phyloP scores from a whole-genome alignment of 2,797 vertebrate genomes.

The Pogoniulus pusillus region DNA sequence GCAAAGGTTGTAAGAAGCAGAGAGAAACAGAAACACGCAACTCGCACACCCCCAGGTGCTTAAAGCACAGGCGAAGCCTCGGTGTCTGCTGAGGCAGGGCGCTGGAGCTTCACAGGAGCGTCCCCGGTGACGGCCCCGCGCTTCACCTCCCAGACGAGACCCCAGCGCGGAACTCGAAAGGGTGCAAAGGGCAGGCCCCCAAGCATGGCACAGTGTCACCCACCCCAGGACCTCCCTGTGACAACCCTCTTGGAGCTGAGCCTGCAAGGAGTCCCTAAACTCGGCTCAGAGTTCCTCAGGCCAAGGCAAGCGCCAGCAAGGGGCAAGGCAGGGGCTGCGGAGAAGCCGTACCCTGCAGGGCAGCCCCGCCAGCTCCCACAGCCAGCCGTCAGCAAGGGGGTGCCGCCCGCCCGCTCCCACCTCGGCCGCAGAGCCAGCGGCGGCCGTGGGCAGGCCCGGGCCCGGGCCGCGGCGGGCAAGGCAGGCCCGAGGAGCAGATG shows the following conservation, averaged over 20 bases:
- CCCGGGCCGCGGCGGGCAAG: neutral
- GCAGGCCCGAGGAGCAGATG: neutral
- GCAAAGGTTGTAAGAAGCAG: neutral
- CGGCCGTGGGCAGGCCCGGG: neutral
- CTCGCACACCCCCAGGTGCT: neutral
- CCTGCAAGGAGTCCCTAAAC: neutral
- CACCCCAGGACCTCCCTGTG: neutral
- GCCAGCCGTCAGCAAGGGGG: too few relatives aligned
- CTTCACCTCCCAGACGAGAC: neutral
- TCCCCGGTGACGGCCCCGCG: neutral
- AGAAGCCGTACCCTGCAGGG: too few relatives aligned
- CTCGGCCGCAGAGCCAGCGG: neutral
- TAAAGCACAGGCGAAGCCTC: neutral
- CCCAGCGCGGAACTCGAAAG: neutral
- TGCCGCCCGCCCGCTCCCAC: neutral
- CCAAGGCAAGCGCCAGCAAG: neutral
- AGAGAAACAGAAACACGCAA: neutral
- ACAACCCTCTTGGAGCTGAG: neutral
- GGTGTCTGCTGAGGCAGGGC: neutral
- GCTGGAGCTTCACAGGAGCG: neutral
- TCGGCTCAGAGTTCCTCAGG: neutral
- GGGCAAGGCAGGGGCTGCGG: neutral
- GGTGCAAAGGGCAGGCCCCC: neutral
- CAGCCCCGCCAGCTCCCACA: neutral
- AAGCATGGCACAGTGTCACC: neutral